Conservation (phyloP, 2,797 vertebrate species). For the Acrossocheilus fasciatus region DNA sequence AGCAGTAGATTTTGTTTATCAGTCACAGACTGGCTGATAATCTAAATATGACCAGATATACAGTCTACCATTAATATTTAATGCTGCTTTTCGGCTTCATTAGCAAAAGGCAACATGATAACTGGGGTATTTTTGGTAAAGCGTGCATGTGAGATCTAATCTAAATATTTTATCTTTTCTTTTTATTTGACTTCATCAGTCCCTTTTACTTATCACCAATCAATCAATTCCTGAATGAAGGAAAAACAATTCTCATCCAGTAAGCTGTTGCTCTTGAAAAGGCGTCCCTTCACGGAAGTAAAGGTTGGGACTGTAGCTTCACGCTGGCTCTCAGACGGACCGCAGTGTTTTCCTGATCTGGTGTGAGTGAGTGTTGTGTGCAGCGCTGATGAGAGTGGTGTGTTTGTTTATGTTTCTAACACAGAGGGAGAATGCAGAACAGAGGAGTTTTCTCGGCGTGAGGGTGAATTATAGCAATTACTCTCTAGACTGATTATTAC, state of each 20-base stretch:
- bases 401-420: conserved; percentile 62
- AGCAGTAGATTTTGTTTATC: neutral
- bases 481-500: conserved; percentile 48
- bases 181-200: neutral
- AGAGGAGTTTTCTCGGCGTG: conserved; percentile 58
- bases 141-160: neutral
- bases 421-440: conserved; percentile 55
- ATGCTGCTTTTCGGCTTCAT: neutral
- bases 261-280: neutral
- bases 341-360: neutral
- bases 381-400: conserved; percentile 60
- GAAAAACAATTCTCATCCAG: neutral
- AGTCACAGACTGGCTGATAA: neutral
- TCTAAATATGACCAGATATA: neutral
- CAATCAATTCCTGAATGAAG: neutral
- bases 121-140: neutral
- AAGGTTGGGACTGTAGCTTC: neutral
- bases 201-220: neutral
- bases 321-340: neutral
- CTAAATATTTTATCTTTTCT: no score
- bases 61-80: neutral
- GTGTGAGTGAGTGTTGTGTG: conserved; percentile 49
- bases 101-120: no score
- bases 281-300: no score
- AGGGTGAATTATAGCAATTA: conserved; percentile 66